These are phyloP conservation scores for Drosophila parabipectinata DNA, from an alignment of 1,140 invertebrate species.

Conservation along the genomic window DNA sequence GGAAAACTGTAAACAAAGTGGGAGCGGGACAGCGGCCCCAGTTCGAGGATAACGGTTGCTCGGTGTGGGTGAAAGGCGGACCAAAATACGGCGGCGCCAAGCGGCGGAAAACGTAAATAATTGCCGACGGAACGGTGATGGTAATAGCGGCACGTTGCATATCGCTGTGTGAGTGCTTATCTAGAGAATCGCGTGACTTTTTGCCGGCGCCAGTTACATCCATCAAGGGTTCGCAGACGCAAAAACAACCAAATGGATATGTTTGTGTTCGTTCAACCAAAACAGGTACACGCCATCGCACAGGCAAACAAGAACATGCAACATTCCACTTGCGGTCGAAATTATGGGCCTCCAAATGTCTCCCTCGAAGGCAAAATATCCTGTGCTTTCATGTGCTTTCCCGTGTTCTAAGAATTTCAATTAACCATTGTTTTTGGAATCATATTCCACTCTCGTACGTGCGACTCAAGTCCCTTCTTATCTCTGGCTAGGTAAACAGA, in stretches of 20 bases:
- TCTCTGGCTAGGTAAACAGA: too few relatives aligned
- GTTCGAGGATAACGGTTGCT: constrained; percentile 48
- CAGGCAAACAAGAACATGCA: constrained; percentile 1
- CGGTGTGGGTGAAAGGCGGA: background rate
- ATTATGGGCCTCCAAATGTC: background rate
- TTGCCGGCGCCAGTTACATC: constrained; percentile 24
- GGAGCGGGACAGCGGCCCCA: constrained; percentile 53
- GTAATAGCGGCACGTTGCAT: constrained; percentile 19
- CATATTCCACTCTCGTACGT: background rate
- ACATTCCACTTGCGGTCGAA: background rate
- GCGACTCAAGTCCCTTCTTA: too few relatives aligned
- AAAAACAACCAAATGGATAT: constrained; percentile 29
- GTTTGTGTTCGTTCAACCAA: constrained; percentile 4
- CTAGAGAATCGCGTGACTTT: constrained; percentile 61
- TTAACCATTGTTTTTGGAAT: background rate
- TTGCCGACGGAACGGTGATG: constrained; percentile 17
- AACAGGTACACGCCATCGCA: constrained; percentile 1
- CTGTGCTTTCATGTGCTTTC: background rate
- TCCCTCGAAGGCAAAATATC: background rate
- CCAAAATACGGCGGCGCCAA: background rate
- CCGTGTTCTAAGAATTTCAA: background rate
- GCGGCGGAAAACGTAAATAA: constrained; percentile 21
- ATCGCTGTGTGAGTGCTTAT: constrained; percentile 38
- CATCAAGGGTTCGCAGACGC: constrained; percentile 39
- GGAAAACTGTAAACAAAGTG: constrained; percentile 44